Evolutionary conservation across 92 coral and sea anemone genomes (phyloP), one percentile per base, ranked within the genome.

Genomic region (Porites rus): DNA sequence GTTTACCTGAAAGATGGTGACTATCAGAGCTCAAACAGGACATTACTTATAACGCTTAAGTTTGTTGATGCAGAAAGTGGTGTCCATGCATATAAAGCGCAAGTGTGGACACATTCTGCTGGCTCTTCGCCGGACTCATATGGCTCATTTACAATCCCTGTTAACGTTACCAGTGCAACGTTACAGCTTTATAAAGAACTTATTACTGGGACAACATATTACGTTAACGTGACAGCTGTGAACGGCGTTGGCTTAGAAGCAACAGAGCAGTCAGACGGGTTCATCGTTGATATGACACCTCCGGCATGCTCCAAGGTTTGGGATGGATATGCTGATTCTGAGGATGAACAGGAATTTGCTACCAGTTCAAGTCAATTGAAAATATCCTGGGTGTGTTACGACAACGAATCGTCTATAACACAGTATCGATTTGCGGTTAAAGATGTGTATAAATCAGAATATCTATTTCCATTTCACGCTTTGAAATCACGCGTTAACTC

Each of bases 11-110:
- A 71, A 18, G 98, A 95, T 21, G 95, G 98, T 6, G 79, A 77
- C 18, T 90, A 87, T 60, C 93, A 87, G 56, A 68, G 65, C 38
- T 73, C 81, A 31, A 78, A 75, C 0, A 53, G 25, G 50, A 59
- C 38, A 69, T 31, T 95, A 53, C 3, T 21, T n/a, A 76, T 90
- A 5, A 69, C 58, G 50, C 89, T 92, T 92, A 93, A 70, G 69
- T 93, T 95, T 52, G 69, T 82, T 20, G 98, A 95, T 84, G 90
- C 93, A 1, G 96, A 95, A 73, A 95, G 98, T 72, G 90, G 90
- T 31, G 84, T 93, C 17, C 69, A 70, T 24, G 67, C 51, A 4
- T 92, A 93, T 70, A 76, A 75, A 46, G 59, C 90, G n/a, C 84
- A 77, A 54, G 65, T 93, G 5, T 75, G 79, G 56, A 58, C 13